These are phyloP conservation scores for Naja naja DNA, from an alignment of 2,113 vertebrate species.

Conservation along the genomic window DNA sequence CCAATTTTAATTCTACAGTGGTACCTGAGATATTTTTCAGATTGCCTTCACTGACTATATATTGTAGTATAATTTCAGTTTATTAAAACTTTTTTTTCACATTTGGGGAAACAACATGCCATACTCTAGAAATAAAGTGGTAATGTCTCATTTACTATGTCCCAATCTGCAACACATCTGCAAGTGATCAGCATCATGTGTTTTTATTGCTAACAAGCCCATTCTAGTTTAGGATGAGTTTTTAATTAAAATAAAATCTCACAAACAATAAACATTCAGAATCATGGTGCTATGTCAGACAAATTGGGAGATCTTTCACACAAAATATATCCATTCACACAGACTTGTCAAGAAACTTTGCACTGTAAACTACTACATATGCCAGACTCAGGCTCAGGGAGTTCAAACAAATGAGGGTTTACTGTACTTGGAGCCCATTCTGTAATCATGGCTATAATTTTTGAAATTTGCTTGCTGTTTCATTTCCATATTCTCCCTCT, in stretches of 20 bases:
- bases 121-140: constrained; percentile 1
- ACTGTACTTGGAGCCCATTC: neutral
- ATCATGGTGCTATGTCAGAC: neutral
- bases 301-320: neutral
- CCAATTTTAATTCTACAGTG: neutral
- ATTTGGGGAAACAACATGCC: neutral
- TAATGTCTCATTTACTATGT: neutral
- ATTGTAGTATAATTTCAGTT: neutral
- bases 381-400: neutral
- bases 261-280: neutral
- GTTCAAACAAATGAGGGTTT: neutral
- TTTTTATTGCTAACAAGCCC: neutral
- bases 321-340: neutral
- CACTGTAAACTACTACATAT: neutral
- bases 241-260: neutral
- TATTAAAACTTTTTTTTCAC: neutral
- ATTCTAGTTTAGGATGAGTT: fast-evolving
- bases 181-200: constrained; percentile 6
- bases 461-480: neutral
- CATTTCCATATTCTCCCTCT: neutral
- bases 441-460: neutral
- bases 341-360: neutral
- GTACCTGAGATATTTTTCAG: neutral
- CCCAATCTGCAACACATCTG: neutral
- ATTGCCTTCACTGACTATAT: neutral